These are phyloP conservation scores for Climacteris rufus DNA, from an alignment of 2,113 vertebrate genomes.

Conservation along the genomic window DNA sequence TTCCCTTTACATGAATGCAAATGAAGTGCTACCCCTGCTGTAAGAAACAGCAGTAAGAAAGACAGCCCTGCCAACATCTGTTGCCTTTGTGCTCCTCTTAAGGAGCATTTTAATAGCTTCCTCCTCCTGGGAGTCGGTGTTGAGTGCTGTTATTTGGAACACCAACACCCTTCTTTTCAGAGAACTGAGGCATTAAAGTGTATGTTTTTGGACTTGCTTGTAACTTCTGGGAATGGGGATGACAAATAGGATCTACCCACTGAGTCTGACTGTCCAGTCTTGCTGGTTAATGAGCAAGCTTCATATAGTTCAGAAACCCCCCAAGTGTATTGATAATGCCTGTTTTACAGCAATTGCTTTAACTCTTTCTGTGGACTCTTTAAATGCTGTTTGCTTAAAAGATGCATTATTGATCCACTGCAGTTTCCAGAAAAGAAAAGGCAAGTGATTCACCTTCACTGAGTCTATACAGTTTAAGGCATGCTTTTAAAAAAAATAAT, in stretches of 20 bases:
- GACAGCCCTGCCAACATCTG: background rate
- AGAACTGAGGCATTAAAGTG: background rate
- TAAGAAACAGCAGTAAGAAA: background rate
- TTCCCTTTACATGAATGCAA: background rate
- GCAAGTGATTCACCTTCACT: background rate
- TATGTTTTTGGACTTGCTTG: background rate
- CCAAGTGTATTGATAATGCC: background rate
- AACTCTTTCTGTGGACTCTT: background rate
- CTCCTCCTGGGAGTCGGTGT: background rate
- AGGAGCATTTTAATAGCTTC: background rate
- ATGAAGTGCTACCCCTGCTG: background rate
- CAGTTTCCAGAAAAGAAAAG: background rate
- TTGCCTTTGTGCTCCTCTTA: background rate
- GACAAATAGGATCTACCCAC: background rate
- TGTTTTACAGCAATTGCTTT: background rate
- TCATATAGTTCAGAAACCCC: background rate
- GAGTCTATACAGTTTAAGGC: background rate
- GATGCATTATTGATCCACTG: background rate
- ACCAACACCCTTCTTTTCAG: background rate
- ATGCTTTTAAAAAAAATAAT: background rate
- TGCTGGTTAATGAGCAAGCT: background rate
- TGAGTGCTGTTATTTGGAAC: background rate
- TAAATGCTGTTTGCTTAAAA: background rate
- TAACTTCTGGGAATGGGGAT: background rate
- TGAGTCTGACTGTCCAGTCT: background rate